phyloP scores from a whole-genome alignment of 1,140 invertebrate genomes.

The Drosophila erecta region DNA sequence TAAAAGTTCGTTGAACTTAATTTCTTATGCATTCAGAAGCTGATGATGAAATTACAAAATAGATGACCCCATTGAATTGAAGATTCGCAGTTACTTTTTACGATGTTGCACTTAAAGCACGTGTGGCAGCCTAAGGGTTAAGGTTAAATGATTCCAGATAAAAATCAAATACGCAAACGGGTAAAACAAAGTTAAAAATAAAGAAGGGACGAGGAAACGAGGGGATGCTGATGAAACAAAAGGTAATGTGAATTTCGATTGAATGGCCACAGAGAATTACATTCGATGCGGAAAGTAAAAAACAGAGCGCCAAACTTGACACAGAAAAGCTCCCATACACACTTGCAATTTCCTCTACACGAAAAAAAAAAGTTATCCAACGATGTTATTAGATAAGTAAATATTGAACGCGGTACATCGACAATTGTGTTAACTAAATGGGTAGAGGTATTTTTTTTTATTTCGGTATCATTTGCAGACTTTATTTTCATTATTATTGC shows the following conservation, averaged over 20 bases:
- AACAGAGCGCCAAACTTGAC: constrained; percentile 53
- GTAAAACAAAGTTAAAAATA: constrained; percentile 14
- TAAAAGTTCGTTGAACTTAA: background rate
- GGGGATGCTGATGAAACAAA: constrained; percentile 39
- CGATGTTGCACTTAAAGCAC: constrained; percentile 11
- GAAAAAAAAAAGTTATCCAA: background rate
- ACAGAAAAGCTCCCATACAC: constrained; percentile 44
- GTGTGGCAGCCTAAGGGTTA: constrained; percentile 14
- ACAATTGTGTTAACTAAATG: too few species aligned
- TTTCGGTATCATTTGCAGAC: too few species aligned
- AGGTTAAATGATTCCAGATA: constrained; percentile 44
- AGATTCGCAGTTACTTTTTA: background rate
- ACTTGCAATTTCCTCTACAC: background rate
- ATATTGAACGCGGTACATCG: too few species aligned
- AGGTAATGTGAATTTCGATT: constrained; percentile 41
- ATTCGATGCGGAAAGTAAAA: constrained; percentile 23
- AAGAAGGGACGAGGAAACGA: background rate
- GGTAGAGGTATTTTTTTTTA: too few species aligned
- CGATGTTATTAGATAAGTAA: too few species aligned
- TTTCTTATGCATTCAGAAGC: too few species aligned
- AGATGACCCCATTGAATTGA: background rate
- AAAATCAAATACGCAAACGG: constrained; percentile 45
- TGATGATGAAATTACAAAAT: background rate
- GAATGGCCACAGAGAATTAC: constrained; percentile 36
- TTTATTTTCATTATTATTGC: too few species aligned